Evolutionary conservation across 2,888 invertebrate species (phyloP).

Genomic region (Sisyra terminalis): DNA sequence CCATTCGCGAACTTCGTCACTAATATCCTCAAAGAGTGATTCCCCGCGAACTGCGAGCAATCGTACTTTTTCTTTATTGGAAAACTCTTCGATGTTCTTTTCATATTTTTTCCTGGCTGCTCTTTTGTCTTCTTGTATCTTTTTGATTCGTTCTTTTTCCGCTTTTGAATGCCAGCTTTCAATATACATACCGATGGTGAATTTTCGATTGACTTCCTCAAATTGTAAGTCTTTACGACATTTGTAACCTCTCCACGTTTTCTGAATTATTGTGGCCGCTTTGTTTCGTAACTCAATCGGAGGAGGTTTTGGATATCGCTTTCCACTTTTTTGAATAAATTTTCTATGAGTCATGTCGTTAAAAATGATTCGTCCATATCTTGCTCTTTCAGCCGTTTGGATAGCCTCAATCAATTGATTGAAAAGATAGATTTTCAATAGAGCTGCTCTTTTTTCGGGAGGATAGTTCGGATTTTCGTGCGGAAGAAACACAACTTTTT

Average conservation of each 20-base stretch:
- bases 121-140: neutral
- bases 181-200: slow-evolving; percentile 1
- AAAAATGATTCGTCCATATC: neutral
- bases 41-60: neutral
- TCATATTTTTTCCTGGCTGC: neutral
- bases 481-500: neutral
- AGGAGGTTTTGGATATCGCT: too few species aligned
- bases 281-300: too few species aligned
- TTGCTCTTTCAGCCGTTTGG: slow-evolving; percentile 3
- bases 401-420: neutral
- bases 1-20: slow-evolving; percentile 61
- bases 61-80: neutral
- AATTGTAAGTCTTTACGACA: neutral
- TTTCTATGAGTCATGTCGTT: too few species aligned
- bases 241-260: slow-evolving; percentile 1
- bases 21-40: slow-evolving; percentile 42
- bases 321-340: too few species aligned
- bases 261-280: neutral
- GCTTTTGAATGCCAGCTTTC: neutral
- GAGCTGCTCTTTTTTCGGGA: neutral
- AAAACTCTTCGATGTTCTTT: neutral
- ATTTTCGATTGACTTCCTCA: neutral
- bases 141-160: neutral
- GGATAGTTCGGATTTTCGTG: slow-evolving; percentile 1
- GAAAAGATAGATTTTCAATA: neutral